These are phyloP conservation scores for Aphelocoma californica DNA, from an alignment of 2,797 vertebrate species.

Conservation along the genomic window DNA sequence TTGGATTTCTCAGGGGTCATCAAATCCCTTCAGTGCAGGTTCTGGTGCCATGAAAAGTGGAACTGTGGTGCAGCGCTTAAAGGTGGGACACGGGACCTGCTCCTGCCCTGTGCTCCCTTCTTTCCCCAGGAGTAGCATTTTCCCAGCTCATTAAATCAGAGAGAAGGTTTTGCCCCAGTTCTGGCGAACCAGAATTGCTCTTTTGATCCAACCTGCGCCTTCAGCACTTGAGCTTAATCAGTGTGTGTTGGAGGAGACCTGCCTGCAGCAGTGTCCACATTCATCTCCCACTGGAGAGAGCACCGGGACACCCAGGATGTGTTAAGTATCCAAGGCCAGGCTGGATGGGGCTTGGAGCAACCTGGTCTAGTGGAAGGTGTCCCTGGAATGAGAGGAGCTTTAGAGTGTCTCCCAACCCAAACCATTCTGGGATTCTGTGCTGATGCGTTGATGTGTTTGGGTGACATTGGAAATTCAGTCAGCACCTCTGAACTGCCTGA, in stretches of 20 bases:
- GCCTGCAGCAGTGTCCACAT: background rate
- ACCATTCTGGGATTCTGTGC: background rate
- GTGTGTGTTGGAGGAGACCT: background rate
- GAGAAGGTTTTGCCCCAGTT: background rate
- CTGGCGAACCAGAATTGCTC: background rate
- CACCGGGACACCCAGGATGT: background rate
- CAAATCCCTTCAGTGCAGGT: background rate
- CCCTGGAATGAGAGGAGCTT: background rate
- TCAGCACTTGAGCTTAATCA: background rate
- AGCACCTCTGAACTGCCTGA: background rate
- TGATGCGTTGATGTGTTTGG: background rate
- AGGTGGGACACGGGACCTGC: background rate
- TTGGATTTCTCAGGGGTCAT: background rate
- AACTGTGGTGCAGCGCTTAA: rapidly evolving
- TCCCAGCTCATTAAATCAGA: background rate
- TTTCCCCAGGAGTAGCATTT: background rate
- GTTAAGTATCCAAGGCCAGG: background rate
- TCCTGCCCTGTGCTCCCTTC: background rate
- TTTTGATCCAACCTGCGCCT: background rate
- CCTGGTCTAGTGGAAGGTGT: background rate
- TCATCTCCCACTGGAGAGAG: background rate
- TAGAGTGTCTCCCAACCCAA: background rate
- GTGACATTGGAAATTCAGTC: background rate
- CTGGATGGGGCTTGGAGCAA: background rate
- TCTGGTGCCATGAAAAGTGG: background rate